Evolutionary conservation across 2,113 vertebrate species (phyloP), one percentile per base, ranked within the genome.

Genomic region (Coracopsis vasa): DNA sequence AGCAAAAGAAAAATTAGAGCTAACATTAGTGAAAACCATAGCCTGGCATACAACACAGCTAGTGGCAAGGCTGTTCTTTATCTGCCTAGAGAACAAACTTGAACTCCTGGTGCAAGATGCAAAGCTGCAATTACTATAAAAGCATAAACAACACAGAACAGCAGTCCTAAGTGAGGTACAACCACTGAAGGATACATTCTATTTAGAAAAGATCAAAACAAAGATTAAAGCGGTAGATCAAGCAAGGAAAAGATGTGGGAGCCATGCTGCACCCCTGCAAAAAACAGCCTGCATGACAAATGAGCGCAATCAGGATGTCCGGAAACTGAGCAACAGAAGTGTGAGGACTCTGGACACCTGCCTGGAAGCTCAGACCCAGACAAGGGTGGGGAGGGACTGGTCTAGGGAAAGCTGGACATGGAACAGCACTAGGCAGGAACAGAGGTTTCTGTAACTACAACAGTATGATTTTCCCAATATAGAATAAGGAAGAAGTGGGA

Each of bases 341-440:
- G 6, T 37, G 54, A 77, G 44, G 37, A 15, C 3, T 28, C 25
- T 27, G 19, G 33, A 79, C 6, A 62, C 11, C 50, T 53, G 67
- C 56, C 33, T 85, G 61, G 39, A 67, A 72, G 7, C 41, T 64
- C 70, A 72, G 39, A 65, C 6, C 35, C 4, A 0, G 12, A 27
- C 31, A 69, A n/a, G 10, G 4, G 0, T 64, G 14, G 8, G 37
- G 27, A 70, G 4, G 8, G 24, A 69, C 27, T 0, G 0, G 0
- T 64, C 35, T 8, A 42, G 7, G 84, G 23, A 16, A 72, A 75
- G 61, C 4, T 42, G 62, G 33, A 24, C 48, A 13, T 1, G 28
- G 15, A 10, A 28, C 31, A 82, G 58, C 33, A 44, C 19, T 16
- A 60, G 29, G 50, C 6, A 84, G n/a, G 54, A 33, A 64, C 37